Conservation (phyloP, 2,888 invertebrate genomes). For the Panzeria rudis region DNA sequence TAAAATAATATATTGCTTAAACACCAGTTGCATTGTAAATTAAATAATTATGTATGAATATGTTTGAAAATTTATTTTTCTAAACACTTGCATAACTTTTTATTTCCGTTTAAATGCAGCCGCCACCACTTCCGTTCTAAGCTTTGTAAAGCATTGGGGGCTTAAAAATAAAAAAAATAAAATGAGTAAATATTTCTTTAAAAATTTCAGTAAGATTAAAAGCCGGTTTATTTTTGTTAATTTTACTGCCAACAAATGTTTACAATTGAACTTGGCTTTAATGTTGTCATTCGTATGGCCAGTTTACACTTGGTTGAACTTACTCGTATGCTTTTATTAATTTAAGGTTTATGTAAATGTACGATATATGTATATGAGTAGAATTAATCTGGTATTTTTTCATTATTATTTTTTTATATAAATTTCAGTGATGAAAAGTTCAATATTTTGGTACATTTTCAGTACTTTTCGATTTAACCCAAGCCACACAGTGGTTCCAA, state of each 20-base stretch:
- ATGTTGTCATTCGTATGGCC: constrained; percentile 30
- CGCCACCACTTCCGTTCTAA: constrained; percentile 62
- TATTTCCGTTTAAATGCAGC: constrained; percentile 54
- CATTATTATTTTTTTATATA: not conserved
- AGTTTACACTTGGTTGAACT: constrained; percentile 57
- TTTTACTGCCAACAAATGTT: constrained; percentile 42
- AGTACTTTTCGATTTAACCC: too few species aligned
- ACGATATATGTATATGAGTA: not conserved
- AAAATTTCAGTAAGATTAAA: not conserved
- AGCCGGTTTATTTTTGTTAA: constrained; percentile 17
- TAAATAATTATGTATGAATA: not conserved
- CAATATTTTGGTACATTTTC: not conserved
- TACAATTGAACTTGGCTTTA: constrained; percentile 67
- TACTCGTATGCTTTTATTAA: constrained; percentile 31
- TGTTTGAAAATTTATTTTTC: not conserved
- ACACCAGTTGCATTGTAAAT: constrained; percentile 49
- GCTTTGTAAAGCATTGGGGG: not conserved
- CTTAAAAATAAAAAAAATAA: not conserved
- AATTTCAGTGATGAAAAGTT: not conserved
- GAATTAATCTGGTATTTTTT: not conserved
- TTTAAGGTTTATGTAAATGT: not conserved
- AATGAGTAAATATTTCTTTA: not conserved
- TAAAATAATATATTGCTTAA: constrained; percentile 17
- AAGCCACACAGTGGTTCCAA: too few species aligned
- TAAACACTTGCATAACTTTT: constrained; percentile 59